Conservation (phyloP, 2,888 invertebrate species). For the Epinotia brunnichana region DNA sequence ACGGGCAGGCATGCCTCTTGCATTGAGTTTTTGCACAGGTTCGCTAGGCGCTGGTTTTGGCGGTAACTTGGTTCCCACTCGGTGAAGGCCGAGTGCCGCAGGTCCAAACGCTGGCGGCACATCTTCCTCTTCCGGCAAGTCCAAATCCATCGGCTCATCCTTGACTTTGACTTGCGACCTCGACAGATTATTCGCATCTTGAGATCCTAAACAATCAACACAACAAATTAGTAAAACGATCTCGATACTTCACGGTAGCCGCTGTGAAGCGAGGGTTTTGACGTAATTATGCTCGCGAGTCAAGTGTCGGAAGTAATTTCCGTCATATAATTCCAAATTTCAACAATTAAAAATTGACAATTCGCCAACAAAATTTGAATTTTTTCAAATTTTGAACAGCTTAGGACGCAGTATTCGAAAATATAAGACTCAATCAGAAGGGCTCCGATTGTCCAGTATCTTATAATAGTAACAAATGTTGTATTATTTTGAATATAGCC, state of each 20-base stretch:
- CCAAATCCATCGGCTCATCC: slow-evolving; percentile 85
- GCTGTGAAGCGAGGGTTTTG: slow-evolving; percentile 33
- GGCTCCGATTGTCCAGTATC: slow-evolving; percentile 41
- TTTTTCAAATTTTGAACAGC: slow-evolving; percentile 83
- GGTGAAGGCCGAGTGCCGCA: slow-evolving; percentile 90
- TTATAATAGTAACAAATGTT: slow-evolving; percentile 46
- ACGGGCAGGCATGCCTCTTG: slow-evolving; percentile 94
- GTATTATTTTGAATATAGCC: slow-evolving; percentile 29
- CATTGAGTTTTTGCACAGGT: slow-evolving; percentile 91
- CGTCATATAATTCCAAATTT: slow-evolving; percentile 55
- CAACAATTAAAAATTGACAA: slow-evolving; percentile 66
- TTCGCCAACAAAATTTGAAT: slow-evolving; percentile 76
- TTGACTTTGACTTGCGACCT: slow-evolving; percentile 74
- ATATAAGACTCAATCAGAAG: slow-evolving; percentile 44
- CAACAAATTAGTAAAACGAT: slow-evolving; percentile 36
- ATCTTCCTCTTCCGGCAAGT: slow-evolving; percentile 87
- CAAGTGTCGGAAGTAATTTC: slow-evolving; percentile 40
- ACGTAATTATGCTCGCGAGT: slow-evolving; percentile 35
- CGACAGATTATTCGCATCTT: slow-evolving; percentile 63
- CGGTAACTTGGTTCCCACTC: slow-evolving; percentile 90
- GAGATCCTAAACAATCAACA: slow-evolving; percentile 62
- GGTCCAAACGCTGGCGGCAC: slow-evolving; percentile 89
- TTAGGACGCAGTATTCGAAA: slow-evolving; percentile 52
- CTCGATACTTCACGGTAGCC: slow-evolving; percentile 15
- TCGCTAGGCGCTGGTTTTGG: slow-evolving; percentile 88